A percentile compares a stretch with the other conserved stretches of the same genome.
phyloP scores from a whole-genome alignment of 2,797 vertebrate genomes.

The Pyrocephalus nanus region DNA sequence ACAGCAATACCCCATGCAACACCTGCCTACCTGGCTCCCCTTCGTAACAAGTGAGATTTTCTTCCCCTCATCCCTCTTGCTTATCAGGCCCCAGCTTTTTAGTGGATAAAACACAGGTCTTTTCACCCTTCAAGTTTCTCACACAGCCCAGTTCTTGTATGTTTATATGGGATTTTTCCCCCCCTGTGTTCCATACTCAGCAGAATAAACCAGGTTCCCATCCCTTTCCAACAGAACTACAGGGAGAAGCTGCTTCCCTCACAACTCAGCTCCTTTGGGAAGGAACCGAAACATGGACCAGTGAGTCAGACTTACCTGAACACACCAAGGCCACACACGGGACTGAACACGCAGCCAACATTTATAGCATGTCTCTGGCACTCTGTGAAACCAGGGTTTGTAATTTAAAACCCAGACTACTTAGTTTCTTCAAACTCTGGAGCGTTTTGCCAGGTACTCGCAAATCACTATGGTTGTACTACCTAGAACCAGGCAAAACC shows the following conservation, averaged over 20 bases:
- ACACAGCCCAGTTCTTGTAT: neutral
- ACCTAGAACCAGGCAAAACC: fast-evolving
- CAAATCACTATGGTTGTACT: fast-evolving
- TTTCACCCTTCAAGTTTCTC: neutral
- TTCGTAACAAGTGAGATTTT: fast-evolving
- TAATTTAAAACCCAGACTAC: fast-evolving
- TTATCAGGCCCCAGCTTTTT: neutral
- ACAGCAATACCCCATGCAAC: fast-evolving
- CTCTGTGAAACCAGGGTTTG: fast-evolving
- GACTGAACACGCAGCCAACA: fast-evolving
- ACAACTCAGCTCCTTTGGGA: neutral
- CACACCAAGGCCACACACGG: fast-evolving
- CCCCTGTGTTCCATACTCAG: neutral
- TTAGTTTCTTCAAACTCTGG: too few species aligned
- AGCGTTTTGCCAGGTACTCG: fast-evolving
- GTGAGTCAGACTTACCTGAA: fast-evolving
- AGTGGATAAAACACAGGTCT: fast-evolving
- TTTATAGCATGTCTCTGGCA: fast-evolving
- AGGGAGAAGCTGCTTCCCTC: neutral
- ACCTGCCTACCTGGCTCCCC: fast-evolving
- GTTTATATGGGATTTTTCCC: neutral
- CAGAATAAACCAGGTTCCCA: fast-evolving
- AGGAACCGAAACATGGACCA: fast-evolving
- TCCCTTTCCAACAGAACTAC: fast-evolving
- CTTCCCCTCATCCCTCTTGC: fast-evolving